Conservation (phyloP, 2,797 vertebrate genomes). For the Spinus pinus region DNA sequence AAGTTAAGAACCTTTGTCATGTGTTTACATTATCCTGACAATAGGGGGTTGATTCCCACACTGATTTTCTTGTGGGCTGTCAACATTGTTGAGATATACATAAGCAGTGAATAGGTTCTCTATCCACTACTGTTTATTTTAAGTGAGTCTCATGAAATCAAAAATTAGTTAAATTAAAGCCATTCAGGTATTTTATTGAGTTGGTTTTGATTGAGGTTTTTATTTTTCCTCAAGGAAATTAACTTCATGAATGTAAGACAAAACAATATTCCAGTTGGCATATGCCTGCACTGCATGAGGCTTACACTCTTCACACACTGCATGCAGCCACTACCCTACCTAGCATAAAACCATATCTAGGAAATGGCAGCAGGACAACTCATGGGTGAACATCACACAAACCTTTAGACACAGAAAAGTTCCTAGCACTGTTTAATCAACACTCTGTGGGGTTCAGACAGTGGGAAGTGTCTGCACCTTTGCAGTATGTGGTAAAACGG, state of each 20-base stretch:
- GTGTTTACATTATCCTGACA: conserved; percentile 48
- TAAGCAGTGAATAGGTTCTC: not conserved
- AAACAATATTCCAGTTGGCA: not conserved
- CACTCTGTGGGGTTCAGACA: not conserved
- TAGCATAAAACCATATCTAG: conserved; percentile 25
- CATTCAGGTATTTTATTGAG: not conserved
- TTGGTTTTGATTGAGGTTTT: not conserved
- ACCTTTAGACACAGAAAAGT: not conserved
- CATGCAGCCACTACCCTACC: not conserved
- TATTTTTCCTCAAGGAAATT: not conserved
- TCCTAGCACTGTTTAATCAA: not conserved
- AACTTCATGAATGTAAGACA: not conserved
- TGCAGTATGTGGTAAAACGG: not conserved
- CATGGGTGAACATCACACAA: not conserved
- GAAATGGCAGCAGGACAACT: not conserved
- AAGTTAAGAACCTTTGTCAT: not conserved
- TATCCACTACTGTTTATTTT: not conserved
- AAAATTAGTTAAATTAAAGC: not conserved
- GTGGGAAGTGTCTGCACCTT: not conserved
- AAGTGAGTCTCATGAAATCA: not conserved
- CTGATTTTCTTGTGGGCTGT: not conserved
- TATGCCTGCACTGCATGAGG: not conserved
- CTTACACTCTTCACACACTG: conserved; percentile 4
- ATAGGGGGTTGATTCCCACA: not conserved
- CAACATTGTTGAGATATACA: not conserved